Evolutionary conservation across 2,888 invertebrate species (phyloP).

Genomic region (Stegana nigrithorax): DNA sequence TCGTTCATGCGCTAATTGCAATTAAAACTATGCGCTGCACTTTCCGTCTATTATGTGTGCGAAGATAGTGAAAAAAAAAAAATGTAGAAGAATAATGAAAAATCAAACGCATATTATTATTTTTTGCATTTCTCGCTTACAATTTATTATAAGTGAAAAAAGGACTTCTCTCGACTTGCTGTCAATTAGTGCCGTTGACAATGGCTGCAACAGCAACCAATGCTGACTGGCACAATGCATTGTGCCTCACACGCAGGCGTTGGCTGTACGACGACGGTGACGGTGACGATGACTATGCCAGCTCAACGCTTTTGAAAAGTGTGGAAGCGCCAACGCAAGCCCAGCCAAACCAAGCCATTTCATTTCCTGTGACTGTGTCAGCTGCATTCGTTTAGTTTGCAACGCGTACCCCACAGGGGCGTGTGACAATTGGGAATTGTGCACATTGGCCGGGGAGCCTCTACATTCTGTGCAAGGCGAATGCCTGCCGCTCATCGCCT

Average conservation of each 20-base stretch:
- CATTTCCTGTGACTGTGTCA: conserved; percentile 14
- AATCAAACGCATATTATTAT: too few relatives aligned
- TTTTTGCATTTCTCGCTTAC: too few relatives aligned
- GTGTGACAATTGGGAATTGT: background rate
- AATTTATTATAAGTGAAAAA: too few relatives aligned
- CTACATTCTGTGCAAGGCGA: background rate
- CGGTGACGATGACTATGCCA: too few relatives aligned
- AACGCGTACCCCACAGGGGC: background rate
- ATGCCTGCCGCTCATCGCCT: background rate
- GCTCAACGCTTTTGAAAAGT: too few relatives aligned
- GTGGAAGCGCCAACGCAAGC: too few relatives aligned
- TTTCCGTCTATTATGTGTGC: too few relatives aligned
- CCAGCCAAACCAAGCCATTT: background rate
- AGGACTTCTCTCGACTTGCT: background rate
- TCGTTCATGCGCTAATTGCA: background rate
- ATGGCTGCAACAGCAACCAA: background rate
- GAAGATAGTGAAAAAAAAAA: too few relatives aligned
- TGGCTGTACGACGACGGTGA: too few relatives aligned
- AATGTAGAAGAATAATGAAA: too few relatives aligned
- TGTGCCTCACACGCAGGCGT: too few relatives aligned
- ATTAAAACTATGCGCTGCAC: background rate
- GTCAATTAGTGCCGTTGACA: conserved; percentile 14
- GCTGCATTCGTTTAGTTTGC: too few relatives aligned
- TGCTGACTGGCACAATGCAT: conserved; percentile 7
- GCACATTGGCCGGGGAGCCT: background rate